Conservation (phyloP, 2,888 invertebrate species). For the Platerodrilus igneus region DNA sequence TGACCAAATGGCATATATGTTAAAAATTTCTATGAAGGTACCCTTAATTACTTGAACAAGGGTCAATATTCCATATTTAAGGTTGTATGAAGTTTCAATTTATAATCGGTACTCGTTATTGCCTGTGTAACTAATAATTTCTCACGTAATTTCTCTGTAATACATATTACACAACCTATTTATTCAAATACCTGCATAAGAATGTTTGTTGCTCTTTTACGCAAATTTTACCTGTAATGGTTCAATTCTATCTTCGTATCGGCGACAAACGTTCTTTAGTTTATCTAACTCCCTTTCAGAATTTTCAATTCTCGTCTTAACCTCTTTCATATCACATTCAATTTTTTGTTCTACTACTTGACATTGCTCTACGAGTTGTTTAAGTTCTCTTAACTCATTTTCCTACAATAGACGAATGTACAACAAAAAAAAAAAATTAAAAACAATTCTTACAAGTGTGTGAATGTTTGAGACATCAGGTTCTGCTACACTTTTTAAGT, state of each 20-base stretch:
- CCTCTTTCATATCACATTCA: constrained; percentile 37
- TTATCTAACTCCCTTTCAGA: constrained; percentile 45
- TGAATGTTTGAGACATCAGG: constrained; percentile 41
- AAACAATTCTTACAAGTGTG: constrained; percentile 34
- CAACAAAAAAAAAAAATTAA: not conserved
- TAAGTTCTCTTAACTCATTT: constrained; percentile 40
- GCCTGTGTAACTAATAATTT: too few relatives aligned
- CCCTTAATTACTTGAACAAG: too few relatives aligned
- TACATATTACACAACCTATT: too few relatives aligned
- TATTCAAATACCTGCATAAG: too few relatives aligned
- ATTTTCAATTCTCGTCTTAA: constrained; percentile 37
- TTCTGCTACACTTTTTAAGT: constrained; percentile 39
- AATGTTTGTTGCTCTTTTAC: too few relatives aligned
- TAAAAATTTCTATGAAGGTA: too few relatives aligned
- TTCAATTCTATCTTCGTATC: constrained; percentile 36
- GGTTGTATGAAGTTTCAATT: too few relatives aligned
- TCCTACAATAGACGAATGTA: constrained; percentile 33
- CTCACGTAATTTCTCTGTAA: too few relatives aligned
- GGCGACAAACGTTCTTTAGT: constrained; percentile 33
- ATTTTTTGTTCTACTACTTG: constrained; percentile 38
- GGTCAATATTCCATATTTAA: too few relatives aligned
- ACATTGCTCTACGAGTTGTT: constrained; percentile 46
- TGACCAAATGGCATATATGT: too few relatives aligned
- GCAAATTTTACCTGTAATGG: constrained; percentile 37
- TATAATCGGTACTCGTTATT: too few relatives aligned